A percentile compares a stretch with the other conserved stretches of the same genome.
phyloP scores from a whole-genome alignment of 2,113 vertebrate species.

The Phoxinus phoxinus region DNA sequence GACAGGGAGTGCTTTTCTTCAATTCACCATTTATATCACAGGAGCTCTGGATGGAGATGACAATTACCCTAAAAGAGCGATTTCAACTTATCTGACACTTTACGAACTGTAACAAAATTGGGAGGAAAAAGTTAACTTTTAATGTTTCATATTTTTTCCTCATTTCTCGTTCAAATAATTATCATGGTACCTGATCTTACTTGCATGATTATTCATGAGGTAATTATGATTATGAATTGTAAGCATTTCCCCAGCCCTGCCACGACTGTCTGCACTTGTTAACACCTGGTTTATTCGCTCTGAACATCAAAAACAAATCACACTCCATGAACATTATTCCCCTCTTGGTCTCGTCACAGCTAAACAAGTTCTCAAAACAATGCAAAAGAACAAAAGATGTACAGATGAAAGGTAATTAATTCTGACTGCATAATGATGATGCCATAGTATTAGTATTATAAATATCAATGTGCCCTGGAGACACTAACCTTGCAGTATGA shows the following conservation, averaged over 20 bases:
- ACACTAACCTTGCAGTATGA: background rate
- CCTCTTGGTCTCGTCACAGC: slow-evolving; percentile 48
- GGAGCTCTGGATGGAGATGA: background rate
- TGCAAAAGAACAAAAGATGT: slow-evolving; percentile 59
- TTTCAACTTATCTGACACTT: background rate
- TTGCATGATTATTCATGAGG: slow-evolving; percentile 65
- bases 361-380: slow-evolving; percentile 60
- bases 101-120: slow-evolving; percentile 4
- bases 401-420: slow-evolving; percentile 65
- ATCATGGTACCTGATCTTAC: slow-evolving; percentile 49
- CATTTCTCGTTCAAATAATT: slow-evolving; percentile 43
- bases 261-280: slow-evolving; percentile 62
- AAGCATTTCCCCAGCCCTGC: slow-evolving; percentile 58
- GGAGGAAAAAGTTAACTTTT: slow-evolving; percentile 41
- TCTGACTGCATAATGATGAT: slow-evolving; percentile 61
- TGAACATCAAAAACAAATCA: slow-evolving; percentile 66
- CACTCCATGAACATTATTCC: slow-evolving; percentile 50
- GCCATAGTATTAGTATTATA: background rate
- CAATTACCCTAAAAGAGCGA: background rate
- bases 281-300: slow-evolving; percentile 67
- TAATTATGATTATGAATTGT: slow-evolving; percentile 62
- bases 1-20: slow-evolving; percentile 21
- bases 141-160: slow-evolving; percentile 25
- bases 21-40: slow-evolving; percentile 16
- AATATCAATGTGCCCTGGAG: background rate